Evolutionary conservation across 2,888 invertebrate genomes (phyloP).

Genomic region (Tenthredo scrophulariae): DNA sequence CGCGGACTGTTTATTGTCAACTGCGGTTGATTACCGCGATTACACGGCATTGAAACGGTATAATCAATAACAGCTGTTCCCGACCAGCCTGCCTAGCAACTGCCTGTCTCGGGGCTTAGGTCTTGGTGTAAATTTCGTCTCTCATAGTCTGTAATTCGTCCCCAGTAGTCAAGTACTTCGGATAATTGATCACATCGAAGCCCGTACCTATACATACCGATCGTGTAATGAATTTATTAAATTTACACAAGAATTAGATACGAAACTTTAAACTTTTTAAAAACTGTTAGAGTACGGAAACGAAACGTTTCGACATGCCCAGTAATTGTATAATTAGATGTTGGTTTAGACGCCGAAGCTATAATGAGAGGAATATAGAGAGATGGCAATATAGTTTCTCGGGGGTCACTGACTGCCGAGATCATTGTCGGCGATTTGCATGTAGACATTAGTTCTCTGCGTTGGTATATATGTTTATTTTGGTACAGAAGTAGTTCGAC

Average conservation of each 20-base stretch:
- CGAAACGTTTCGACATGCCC: not conserved
- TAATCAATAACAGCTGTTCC: slow-evolving; percentile 46
- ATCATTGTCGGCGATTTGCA: not conserved
- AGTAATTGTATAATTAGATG: not conserved
- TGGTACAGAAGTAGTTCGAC: not conserved
- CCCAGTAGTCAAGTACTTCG: not conserved
- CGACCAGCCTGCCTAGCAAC: slow-evolving; percentile 45
- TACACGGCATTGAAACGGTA: slow-evolving; percentile 32
- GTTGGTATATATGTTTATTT: not conserved
- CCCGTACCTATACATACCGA: no score
- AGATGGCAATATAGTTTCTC: not conserved
- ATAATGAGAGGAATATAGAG: not conserved
- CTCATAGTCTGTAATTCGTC: not conserved
- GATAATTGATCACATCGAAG: not conserved
- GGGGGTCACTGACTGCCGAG: not conserved
- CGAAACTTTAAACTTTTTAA: not conserved
- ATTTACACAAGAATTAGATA: not conserved
- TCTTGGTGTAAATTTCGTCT: not conserved
- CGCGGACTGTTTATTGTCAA: not conserved
- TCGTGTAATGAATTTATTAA: not conserved
- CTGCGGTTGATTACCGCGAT: slow-evolving; percentile 8
- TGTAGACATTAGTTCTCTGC: not conserved
- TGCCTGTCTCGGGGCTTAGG: not conserved
- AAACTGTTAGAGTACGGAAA: no score
- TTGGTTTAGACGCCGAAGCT: not conserved